Conservation (phyloP, 2,113 vertebrate species). For the Thymallus thymallus region DNA sequence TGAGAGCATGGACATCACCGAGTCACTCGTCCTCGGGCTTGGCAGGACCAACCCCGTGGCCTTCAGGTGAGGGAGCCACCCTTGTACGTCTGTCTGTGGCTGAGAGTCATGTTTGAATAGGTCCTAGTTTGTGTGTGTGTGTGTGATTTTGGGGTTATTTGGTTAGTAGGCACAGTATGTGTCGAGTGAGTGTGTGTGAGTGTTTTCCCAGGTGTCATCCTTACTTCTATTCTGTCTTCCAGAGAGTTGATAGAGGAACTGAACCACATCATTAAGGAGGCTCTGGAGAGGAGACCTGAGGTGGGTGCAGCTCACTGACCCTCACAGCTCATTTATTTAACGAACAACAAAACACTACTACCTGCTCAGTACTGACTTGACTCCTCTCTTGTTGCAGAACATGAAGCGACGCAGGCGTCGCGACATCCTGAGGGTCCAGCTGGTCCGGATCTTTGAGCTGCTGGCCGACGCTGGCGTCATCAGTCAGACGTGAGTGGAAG, state of each 20-base stretch:
- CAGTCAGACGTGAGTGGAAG: constrained; percentile 87
- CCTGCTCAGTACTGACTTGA: neutral
- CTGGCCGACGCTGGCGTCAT: constrained; percentile 96
- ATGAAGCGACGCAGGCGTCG: constrained; percentile 99
- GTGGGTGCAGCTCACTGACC: constrained; percentile 68
- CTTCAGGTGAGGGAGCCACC: constrained; percentile 81
- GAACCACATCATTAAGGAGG: constrained; percentile 99
- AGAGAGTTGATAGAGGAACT: constrained; percentile 98
- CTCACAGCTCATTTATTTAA: neutral
- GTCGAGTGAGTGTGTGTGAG: neutral
- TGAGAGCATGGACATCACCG: constrained; percentile 99
- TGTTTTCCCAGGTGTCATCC: neutral
- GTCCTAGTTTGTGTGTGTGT: neutral
- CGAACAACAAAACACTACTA: neutral
- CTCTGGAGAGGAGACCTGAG: constrained; percentile 98
- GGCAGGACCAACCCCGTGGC: constrained; percentile 98
- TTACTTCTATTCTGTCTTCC: constrained; percentile 27
- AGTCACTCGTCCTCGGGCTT: constrained; percentile 98
- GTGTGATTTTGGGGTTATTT: neutral
- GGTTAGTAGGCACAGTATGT: neutral
- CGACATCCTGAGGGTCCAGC: constrained; percentile 95
- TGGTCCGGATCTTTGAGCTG: constrained; percentile 98
- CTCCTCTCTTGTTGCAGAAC: constrained; percentile 73
- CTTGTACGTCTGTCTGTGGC: no score
- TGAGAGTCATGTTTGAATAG: no score